Evolutionary conservation across 2,888 invertebrate genomes (phyloP), one percentile per base, ranked within the genome.

Genomic region (Campopleginae sp.): DNA sequence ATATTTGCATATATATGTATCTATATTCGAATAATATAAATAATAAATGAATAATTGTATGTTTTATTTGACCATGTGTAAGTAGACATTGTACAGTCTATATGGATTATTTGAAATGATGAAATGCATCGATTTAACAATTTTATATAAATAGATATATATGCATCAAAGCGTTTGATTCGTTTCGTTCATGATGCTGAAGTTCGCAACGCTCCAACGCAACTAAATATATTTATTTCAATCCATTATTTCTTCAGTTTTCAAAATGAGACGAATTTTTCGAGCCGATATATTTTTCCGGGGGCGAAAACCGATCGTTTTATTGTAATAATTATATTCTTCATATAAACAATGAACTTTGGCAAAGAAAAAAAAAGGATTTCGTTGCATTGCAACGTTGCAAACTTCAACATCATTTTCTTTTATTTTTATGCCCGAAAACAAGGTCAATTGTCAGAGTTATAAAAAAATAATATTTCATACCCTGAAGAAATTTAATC

Each of bases 381-480:
- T n/a, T n/a, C n/a, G n/a, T n/a, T n/a, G n/a, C n/a, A n/a, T n/a
- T n/a, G n/a, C n/a, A n/a, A n/a, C n/a, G n/a, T n/a, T n/a, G n/a
- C n/a, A n/a, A n/a, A n/a, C n/a, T n/a, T n/a, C n/a, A n/a, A n/a
- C n/a, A n/a, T n/a, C n/a, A n/a, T n/a, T n/a, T n/a, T n/a, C n/a
- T n/a, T n/a, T n/a, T n/a, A n/a, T n/a, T n/a, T 61, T 87, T 86
- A 71, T 88, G 89, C 90, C 89, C 86, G 90, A 90, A 90, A 65
- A 48, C 90, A 58, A 58, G 58, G 14, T 58, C 14, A 12, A 58
- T 58, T 27, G 88, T 88, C 89, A 87, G 82, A 88, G 87, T 88
- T 89, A 89, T 90, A 91, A 91, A 92, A 92, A 80, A 91, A 90
- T 90, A 90, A 91, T 70, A 85, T 85, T 85, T 82, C 82, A 85